These are phyloP conservation scores for Melinopterus prodromus DNA, from an alignment of 2,888 invertebrate genomes.

Conservation along the genomic window DNA sequence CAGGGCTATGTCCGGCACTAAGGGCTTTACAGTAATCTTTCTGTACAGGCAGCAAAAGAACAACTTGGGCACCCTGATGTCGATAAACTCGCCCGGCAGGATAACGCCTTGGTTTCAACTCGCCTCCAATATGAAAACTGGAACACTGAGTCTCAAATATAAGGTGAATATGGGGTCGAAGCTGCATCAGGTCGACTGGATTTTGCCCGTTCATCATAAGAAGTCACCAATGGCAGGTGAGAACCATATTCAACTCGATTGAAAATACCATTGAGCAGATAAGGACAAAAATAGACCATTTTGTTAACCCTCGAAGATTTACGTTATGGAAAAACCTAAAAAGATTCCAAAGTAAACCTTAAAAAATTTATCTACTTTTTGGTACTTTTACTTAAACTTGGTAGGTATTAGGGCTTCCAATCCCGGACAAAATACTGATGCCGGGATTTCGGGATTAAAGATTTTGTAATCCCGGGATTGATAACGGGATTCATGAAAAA, in stretches of 20 bases:
- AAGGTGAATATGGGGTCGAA: slow-evolving; percentile 53
- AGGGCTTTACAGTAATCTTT: slow-evolving; percentile 59
- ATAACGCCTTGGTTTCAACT: slow-evolving; percentile 61
- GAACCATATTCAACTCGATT: slow-evolving; percentile 19
- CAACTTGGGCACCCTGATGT: slow-evolving; percentile 59
- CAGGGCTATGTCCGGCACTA: slow-evolving; percentile 52
- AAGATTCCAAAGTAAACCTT: too few species aligned
- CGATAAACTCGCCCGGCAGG: slow-evolving; percentile 60
- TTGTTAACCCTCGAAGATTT: too few species aligned
- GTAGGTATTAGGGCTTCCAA: too few species aligned
- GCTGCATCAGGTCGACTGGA: slow-evolving; percentile 59
- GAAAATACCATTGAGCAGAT: too few species aligned
- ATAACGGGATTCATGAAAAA: too few species aligned
- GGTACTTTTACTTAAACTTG: too few species aligned
- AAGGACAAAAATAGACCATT: too few species aligned
- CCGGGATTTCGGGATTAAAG: too few species aligned
- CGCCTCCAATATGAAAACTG: slow-evolving; percentile 58
- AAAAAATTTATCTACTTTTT: too few species aligned
- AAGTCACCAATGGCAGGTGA: slow-evolving; percentile 60
- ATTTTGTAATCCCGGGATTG: too few species aligned
- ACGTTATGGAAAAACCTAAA: too few species aligned
- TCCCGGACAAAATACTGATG: too few species aligned
- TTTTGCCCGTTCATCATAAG: slow-evolving; percentile 56
- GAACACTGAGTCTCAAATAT: slow-evolving; percentile 58
- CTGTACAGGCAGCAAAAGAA: slow-evolving; percentile 60